Evolutionary conservation across 1,140 invertebrate genomes (phyloP), one percentile per base, ranked within the genome.

Genomic region (Bombus cullumanus): DNA sequence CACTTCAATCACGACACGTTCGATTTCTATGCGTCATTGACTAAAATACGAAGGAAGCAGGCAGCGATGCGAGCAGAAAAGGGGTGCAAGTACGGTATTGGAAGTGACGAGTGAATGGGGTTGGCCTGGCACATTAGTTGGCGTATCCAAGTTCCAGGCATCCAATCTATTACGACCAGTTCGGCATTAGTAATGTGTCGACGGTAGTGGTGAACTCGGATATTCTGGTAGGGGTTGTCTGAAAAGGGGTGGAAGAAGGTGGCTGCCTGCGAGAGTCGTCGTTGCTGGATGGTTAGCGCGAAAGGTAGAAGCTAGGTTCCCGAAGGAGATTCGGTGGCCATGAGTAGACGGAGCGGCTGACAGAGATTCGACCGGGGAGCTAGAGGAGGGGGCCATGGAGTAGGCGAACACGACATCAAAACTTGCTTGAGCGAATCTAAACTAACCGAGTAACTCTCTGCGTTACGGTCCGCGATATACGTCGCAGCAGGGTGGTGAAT

Each of bases 141-240:
- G 79, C 84, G 87, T 93, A 88, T 85, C 89, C 83, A 93, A 93
- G 88, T 94, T 94, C 83, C 82, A 91, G 90, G 90, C 89, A 90
- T 91, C 92, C 92, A 92, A 92, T 94, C 92, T 91, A 93, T 94
- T 94, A 94, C 91, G 91, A 93, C 88, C 92, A 91, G 92, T 93
- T 94, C 88, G 90, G 93, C 92, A 94, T 94, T 94, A 91, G 91
- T 92, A 94, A 94, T 92, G 92, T 93, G 92, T 93, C 93, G 92
- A 86, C 89, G 90, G 79, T 88, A 88, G 80, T 53, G 69, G 85
- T 86, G 83, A 90, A 85, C 88, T 87, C 86, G 85, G 87, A 75
- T 84, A 83, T 87, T 81, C 78, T 41, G 86, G 86, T 83, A 80
- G 64, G 87, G 88, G 85, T 53, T 84, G 87, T 79, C 77, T 75